Evolutionary conservation across 2,888 invertebrate genomes (phyloP), one percentile per base, ranked within the genome.

Genomic region (Zootermopsis nevadensis): DNA sequence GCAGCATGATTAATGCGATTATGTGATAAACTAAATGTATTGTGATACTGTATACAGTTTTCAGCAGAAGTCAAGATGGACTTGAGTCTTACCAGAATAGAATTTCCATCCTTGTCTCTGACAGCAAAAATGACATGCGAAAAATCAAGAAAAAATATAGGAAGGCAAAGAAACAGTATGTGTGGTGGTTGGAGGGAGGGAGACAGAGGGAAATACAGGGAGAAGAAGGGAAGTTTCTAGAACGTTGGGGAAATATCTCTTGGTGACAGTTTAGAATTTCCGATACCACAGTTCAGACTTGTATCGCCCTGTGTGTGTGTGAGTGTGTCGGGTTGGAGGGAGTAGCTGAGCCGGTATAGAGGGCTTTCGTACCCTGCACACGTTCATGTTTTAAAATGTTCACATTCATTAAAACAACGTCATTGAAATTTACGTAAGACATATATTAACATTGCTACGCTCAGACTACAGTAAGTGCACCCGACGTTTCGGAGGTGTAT

Each of bases 191-290:
- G 60, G 60, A 10, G 60, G 27, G 24, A n/a, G 60, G 60, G 60
- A 6, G 3, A 7, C 27, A 60, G 60, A n/a, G 3, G 60, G 48
- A 48, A 53, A 60, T 8, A 74, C n/a, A 8, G 24, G 1, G 35
- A 38, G 35, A n/a, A 3, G n/a, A n/a, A 0, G 24, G n/a, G 0
- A 74, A 74, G 74, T 74, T 27, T 38, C 24, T 2, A 33, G 38
- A 42, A 74, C 38, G 1, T 33, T 19, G 38, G 74, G 74, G n/a
- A 38, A 74, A 24, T 24, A 24, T n/a, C 19, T 74, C n/a, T 74
- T 38, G 74, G 74, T 74, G 74, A 74, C 38, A 74, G 74, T 74
- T 38, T 12, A 38, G 74, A 74, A 74, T 74, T 74, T 74, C 74
- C 74, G 74, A 74, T 74, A 74, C 74, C 74, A 38, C 38, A 38